These are phyloP conservation scores for Caenorhabditis panamensis DNA, from an alignment of 2,888 invertebrate genomes.

Conservation along the genomic window DNA sequence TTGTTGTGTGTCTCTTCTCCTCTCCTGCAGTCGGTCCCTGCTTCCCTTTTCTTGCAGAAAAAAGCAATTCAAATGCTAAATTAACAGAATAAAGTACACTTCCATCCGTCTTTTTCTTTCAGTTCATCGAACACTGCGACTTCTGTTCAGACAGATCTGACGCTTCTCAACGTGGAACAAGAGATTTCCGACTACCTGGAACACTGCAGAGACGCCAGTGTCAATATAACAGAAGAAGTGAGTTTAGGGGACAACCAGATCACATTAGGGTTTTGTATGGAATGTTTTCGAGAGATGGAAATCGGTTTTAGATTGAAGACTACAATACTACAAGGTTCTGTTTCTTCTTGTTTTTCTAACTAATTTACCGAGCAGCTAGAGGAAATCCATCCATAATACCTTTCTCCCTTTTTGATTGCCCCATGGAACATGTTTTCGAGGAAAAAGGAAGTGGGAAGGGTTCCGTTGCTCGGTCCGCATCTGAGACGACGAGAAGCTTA, in stretches of 20 bases:
- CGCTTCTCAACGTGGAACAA: constrained; percentile 66
- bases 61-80: not conserved
- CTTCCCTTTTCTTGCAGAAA: constrained; percentile 4
- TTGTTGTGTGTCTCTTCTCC: constrained; percentile 31
- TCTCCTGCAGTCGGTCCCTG: constrained; percentile 2
- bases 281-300: constrained; percentile 23
- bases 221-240: constrained; percentile 64
- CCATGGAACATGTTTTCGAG: constrained; percentile 41
- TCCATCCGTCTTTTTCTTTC: constrained; percentile 11
- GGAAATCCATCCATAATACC: constrained; percentile 1
- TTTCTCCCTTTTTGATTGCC: constrained; percentile 19
- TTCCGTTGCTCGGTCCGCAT: constrained; percentile 7
- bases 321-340: not conserved
- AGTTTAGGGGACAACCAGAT: not conserved
- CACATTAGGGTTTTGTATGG: not conserved
- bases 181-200: constrained; percentile 66
- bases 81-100: constrained; percentile 3
- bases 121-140: constrained; percentile 62
- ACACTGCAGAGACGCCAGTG: constrained; percentile 57
- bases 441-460: constrained; percentile 20
- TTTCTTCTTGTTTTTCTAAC: no score
- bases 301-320: no score
- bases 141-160: constrained; percentile 70
- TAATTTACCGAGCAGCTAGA: no score
- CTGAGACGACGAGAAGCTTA: constrained; percentile 22